Evolutionary conservation across 2,797 vertebrate species (phyloP).

Genomic region (Gallinago stenura): DNA sequence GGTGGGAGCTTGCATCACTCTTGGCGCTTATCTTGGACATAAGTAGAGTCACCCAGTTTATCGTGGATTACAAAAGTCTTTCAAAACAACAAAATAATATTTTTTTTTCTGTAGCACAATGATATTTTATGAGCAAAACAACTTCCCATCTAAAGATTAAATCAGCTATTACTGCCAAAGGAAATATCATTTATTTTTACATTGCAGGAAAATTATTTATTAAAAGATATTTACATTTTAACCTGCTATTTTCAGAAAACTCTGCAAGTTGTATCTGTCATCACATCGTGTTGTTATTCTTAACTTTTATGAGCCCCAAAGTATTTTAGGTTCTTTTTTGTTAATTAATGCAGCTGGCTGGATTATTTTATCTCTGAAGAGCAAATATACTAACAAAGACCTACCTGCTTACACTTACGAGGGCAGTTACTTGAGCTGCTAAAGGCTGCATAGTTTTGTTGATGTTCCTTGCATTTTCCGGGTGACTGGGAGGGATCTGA

Average conservation of each 20-base stretch:
- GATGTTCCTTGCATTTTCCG: not conserved
- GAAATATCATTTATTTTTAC: conserved; percentile 86
- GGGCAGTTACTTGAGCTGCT: conserved; percentile 51
- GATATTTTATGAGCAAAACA: conserved; percentile 73
- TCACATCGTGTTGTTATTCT: conserved; percentile 32
- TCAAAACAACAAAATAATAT: conserved; percentile 74
- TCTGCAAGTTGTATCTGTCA: conserved; percentile 49
- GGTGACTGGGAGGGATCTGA: not conserved
- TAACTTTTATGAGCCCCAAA: conserved; percentile 61
- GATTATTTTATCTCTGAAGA: conserved; percentile 58
- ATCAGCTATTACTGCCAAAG: conserved; percentile 89
- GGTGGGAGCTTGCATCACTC: conserved; percentile 94
- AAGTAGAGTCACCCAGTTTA: conserved; percentile 84
- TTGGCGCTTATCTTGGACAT: conserved; percentile 95
- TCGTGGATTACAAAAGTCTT: conserved; percentile 73
- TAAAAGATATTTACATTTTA: conserved; percentile 81
- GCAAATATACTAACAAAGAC: conserved; percentile 37
- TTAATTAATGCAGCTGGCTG: conserved; percentile 40
- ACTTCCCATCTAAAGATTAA: conserved; percentile 77
- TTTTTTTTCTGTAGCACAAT: conserved; percentile 65
- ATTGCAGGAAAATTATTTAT: conserved; percentile 84
- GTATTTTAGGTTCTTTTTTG: conserved; percentile 6
- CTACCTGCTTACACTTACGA: conserved; percentile 36
- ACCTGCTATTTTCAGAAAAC: conserved; percentile 77
- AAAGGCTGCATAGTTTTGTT: conserved; percentile 9